Conservation (phyloP, 2,888 invertebrate genomes). For the Drosophila neotestacea region DNA sequence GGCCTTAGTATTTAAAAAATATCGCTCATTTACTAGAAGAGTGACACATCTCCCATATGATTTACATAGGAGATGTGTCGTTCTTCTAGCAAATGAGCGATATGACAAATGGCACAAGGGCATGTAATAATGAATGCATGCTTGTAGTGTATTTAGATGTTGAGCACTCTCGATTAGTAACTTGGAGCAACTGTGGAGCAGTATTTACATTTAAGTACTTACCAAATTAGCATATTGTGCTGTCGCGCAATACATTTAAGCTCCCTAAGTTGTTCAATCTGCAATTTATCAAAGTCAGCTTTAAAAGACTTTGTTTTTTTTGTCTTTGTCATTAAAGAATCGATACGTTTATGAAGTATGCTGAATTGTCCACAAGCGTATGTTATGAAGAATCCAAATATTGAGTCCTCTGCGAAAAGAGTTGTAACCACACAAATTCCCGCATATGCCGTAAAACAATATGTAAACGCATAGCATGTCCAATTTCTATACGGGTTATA, state of each 20-base stretch:
- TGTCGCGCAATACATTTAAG: constrained; percentile 72
- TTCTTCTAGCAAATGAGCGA: too few species aligned
- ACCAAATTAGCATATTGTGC: constrained; percentile 82
- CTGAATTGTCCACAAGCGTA: constrained; percentile 84
- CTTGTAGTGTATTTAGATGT: too few species aligned
- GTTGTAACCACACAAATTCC: constrained; percentile 84
- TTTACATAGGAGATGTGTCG: too few species aligned
- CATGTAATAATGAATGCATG: too few species aligned
- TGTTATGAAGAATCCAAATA: constrained; percentile 84
- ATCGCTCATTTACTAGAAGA: too few species aligned
- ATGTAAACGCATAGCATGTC: constrained; percentile 79
- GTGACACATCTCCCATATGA: too few species aligned
- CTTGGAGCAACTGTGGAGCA: not conserved
- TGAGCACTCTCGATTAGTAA: too few species aligned
- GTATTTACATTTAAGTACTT: constrained; percentile 18
- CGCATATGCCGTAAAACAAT: constrained; percentile 83
- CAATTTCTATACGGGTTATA: constrained; percentile 79
- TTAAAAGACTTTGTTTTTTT: not conserved
- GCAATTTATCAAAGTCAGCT: constrained; percentile 16
- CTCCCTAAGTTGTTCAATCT: constrained; percentile 49
- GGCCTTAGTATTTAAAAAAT: too few species aligned
- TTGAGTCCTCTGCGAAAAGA: constrained; percentile 84
- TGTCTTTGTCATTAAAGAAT: constrained; percentile 45
- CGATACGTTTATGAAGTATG: constrained; percentile 81
- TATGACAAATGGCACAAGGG: too few species aligned